Base-by-base conservation (phyloP, 1,140 invertebrate genomes). In the Telenomus remus region DNA sequence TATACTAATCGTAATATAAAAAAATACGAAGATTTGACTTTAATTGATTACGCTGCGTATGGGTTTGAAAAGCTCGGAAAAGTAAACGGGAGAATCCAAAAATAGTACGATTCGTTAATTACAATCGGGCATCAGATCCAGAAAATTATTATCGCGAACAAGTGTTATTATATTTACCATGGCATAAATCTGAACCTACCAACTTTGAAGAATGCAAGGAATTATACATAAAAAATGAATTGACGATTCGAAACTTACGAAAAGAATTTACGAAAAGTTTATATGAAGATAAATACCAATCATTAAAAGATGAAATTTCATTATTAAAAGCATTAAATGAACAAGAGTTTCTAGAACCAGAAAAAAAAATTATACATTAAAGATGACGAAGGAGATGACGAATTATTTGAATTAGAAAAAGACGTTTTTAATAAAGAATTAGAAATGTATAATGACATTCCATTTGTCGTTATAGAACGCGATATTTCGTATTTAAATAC, bases 91-190 rank as follows among this genome's bases (percentile, higher is more conserved):
- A n/a, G n/a, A n/a, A n/a, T n/a, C n/a, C n/a, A n/a, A 16, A 16
- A 44, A 55, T 55, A 8, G 19, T 55, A 6, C 16, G 53, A 44
- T 44, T 27, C 27, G 39, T 43, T 4, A 55, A 55, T 43, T 55
- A 55, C 33, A 44, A 55, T 27, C n/a, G 42, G 0, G 19, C 1
- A 12, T 1, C 7, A 6, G 53, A 55, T 55, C 15, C 39, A 2
- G 11, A n/a, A 8, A 44, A 55, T 27, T 55, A 19, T 44, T 43
- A 55, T 43, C 37, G 53, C 0, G 53, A 55, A 44, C 37, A 43
- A 27, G 16, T 55, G 7, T 43, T 44, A 27, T 44, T 55, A 5
- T 44, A 43, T 55, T 27, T 55, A 19, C 37, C 53, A 13, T 55
- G 37, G 14, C 39, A 44, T 15, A 10, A 10, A 42, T 5, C 14